Percentiles rank a stretch among this genome's conserved stretches.
Evolutionary conservation across 2,888 invertebrate genomes (phyloP).

Genomic region (Synergus umbraculus): DNA sequence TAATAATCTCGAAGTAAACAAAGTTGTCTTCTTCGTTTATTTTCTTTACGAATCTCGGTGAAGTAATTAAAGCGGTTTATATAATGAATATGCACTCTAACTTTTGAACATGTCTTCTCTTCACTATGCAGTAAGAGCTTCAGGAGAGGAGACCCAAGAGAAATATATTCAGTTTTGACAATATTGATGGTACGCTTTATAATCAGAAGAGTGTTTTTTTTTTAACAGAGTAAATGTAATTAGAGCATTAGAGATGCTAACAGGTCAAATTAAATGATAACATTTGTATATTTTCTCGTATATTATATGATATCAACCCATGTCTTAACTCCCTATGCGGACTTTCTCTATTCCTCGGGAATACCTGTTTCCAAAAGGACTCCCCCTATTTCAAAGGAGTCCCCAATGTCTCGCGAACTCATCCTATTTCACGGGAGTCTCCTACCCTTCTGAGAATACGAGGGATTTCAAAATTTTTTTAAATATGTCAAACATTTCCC

Average conservation of each 20-base stretch:
- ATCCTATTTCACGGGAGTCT: no score
- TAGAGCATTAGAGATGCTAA: not conserved
- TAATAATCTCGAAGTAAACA: not conserved
- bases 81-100: slow-evolving; percentile 17
- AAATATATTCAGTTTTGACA: not conserved
- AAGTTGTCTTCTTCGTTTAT: slow-evolving; percentile 6
- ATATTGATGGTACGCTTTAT: not conserved
- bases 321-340: no score
- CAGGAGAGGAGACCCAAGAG: not conserved
- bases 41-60: slow-evolving; percentile 17
- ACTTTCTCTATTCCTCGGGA: no score
- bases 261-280: not conserved
- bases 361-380: no score
- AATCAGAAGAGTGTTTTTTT: not conserved
- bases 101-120: slow-evolving; percentile 16
- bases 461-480: no score
- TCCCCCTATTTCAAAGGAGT: no score
- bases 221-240: not conserved
- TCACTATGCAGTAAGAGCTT: slow-evolving; percentile 9
- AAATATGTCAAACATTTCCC: no score
- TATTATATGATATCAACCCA: no score
- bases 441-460: no score
- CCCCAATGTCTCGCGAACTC: no score
- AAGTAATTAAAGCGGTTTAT: not conserved
- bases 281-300: not conserved